These are phyloP conservation scores for Ceyx cyanopectus DNA, from an alignment of 2,113 vertebrate genomes.

Conservation along the genomic window DNA sequence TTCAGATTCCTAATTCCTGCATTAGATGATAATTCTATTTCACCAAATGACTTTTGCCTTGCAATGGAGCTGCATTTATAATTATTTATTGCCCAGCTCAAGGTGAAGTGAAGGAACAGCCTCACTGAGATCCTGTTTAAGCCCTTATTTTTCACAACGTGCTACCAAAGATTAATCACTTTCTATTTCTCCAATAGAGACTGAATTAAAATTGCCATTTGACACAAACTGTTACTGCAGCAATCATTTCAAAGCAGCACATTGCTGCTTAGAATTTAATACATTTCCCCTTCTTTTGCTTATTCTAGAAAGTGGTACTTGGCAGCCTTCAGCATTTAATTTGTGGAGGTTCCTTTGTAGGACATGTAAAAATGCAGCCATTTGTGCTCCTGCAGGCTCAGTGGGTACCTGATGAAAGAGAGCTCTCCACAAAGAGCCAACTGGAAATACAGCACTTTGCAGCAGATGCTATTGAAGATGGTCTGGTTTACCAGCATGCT, in stretches of 20 bases:
- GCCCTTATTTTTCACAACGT: slow-evolving; percentile 25
- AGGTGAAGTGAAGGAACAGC: slow-evolving; percentile 52
- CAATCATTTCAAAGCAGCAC: background rate
- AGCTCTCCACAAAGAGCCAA: background rate
- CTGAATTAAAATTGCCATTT: slow-evolving; percentile 14
- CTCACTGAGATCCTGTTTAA: slow-evolving; percentile 18
- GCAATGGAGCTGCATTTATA: background rate
- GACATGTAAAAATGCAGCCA: background rate
- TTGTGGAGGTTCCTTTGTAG: background rate
- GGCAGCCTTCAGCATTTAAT: background rate
- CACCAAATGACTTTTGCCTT: slow-evolving; percentile 31
- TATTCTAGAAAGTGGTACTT: background rate
- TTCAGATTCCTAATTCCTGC: slow-evolving; percentile 34
- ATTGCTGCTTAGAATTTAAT: background rate
- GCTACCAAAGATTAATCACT: slow-evolving; percentile 40
- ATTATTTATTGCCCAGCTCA: slow-evolving; percentile 53
- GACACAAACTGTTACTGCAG: slow-evolving; percentile 34
- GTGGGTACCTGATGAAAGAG: background rate
- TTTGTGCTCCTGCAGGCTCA: background rate
- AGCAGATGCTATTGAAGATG: slow-evolving; percentile 7
- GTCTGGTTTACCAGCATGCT: slow-evolving; percentile 7
- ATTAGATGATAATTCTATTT: slow-evolving; percentile 51
- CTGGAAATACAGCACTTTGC: background rate
- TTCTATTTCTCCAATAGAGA: slow-evolving; percentile 30
- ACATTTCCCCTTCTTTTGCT: background rate